Evolutionary conservation across 2,797 vertebrate species (phyloP).

Genomic region (Sebastolobus altivelis): DNA sequence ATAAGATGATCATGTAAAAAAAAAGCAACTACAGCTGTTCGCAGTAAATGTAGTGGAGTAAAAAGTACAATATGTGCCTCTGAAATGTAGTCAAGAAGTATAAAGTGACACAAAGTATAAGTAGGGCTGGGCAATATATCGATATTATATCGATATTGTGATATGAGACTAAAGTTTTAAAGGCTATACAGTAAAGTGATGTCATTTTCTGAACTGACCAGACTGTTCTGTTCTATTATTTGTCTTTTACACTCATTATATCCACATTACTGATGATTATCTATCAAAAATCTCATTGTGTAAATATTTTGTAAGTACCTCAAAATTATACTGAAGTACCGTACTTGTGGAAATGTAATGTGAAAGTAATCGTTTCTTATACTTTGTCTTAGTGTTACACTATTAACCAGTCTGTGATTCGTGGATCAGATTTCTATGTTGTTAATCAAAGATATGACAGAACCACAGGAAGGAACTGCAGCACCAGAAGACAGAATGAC

Average conservation of each 20-base stretch:
- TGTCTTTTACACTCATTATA: too few relatives aligned
- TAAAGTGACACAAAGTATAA: neutral
- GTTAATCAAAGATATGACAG: constrained; percentile 48
- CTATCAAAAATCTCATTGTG: too few relatives aligned
- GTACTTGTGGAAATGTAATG: neutral
- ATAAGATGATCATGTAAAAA: neutral
- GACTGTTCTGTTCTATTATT: too few relatives aligned
- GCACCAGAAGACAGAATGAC: constrained; percentile 65
- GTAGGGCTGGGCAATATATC: too few relatives aligned
- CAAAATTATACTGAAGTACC: neutral
- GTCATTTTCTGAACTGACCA: too few relatives aligned
- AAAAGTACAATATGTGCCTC: neutral
- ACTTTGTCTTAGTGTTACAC: neutral
- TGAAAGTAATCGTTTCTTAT: neutral
- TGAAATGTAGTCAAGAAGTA: neutral
- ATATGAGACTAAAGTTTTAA: too few relatives aligned
- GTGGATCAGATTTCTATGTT: constrained; percentile 23
- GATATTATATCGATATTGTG: too few relatives aligned
- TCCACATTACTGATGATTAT: too few relatives aligned
- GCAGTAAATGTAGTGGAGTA: neutral
- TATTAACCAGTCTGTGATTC: constrained; percentile 24
- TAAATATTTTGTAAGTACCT: neutral
- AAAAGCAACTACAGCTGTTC: neutral
- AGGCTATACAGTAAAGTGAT: too few relatives aligned
- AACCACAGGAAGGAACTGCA: constrained; percentile 47